These are phyloP conservation scores for Apodemus sylvaticus DNA, from an alignment of 2,113 vertebrate genomes.

Conservation along the genomic window DNA sequence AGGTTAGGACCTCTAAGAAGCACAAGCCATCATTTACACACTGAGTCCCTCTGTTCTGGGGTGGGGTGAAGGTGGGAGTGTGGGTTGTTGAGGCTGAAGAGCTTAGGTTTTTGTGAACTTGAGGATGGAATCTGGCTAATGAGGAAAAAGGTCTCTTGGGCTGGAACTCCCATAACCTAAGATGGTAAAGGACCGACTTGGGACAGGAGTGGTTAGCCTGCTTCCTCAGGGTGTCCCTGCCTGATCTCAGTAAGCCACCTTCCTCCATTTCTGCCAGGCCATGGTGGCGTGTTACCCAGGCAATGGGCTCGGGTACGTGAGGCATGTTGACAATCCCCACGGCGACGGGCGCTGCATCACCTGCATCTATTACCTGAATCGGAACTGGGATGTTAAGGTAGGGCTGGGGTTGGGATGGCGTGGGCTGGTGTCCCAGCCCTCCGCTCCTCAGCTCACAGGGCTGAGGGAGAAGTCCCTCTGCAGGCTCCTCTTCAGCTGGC, in stretches of 20 bases:
- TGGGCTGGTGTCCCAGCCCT: background rate
- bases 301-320: slow-evolving; percentile 92
- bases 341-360: slow-evolving; percentile 95
- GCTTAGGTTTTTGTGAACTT: slow-evolving; percentile 6
- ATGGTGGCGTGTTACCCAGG: slow-evolving; percentile 97
- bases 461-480: background rate
- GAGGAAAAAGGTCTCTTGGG: background rate
- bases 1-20: background rate
- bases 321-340: slow-evolving; percentile 95
- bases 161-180: background rate
- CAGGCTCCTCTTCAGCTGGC: background rate
- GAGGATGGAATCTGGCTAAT: background rate
- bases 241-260: slow-evolving; percentile 4
- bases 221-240: background rate
- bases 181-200: background rate
- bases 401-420: background rate
- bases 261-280: slow-evolving; percentile 85
- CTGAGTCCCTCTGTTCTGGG: background rate
- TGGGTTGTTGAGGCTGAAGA: background rate
- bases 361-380: slow-evolving; percentile 97
- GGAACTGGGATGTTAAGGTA: slow-evolving; percentile 94
- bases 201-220: background rate
- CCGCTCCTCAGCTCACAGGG: background rate
- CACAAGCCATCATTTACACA: background rate
- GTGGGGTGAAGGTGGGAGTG: background rate